A percentile compares a stretch with the other conserved stretches of the same genome.
Evolutionary conservation across 2,113 vertebrate species (phyloP).

Genomic region (Hirundichthys speculiger): DNA sequence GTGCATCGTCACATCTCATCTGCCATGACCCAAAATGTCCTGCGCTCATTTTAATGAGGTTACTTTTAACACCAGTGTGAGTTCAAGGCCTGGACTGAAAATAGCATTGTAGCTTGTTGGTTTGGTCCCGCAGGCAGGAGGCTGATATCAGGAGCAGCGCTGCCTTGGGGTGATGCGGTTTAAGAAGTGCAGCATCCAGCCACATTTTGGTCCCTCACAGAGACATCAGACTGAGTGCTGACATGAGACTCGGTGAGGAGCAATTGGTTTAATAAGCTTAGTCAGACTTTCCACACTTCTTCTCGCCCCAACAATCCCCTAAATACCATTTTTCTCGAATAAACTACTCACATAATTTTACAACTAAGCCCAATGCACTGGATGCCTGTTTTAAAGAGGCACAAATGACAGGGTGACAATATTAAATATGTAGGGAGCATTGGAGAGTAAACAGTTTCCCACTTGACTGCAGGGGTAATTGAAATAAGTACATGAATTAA

Average conservation of each 20-base stretch:
- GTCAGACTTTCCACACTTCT: constrained; percentile 17
- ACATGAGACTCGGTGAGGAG: constrained; percentile 34
- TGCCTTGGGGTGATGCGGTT: constrained; percentile 2
- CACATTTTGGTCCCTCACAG: constrained; percentile 1
- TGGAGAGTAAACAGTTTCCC: constrained; percentile 55
- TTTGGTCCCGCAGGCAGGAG: constrained; percentile 2
- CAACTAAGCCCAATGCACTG: constrained; percentile 26
- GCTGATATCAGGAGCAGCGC: constrained; percentile 8
- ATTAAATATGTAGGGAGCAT: constrained; percentile 55
- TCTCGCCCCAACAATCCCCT: constrained; percentile 1
- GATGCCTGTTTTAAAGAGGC: constrained; percentile 41
- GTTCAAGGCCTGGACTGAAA: constrained; percentile 35
- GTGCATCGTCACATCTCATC: constrained; percentile 41
- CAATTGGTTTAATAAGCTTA: constrained; percentile 45
- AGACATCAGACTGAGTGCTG: constrained; percentile 22
- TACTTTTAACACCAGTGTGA: constrained; percentile 14
- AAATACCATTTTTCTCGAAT: constrained; percentile 37
- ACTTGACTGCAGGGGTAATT: constrained; percentile 50
- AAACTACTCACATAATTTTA: constrained; percentile 40
- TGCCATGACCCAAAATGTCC: constrained; percentile 7
- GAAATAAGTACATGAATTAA: constrained; percentile 57
- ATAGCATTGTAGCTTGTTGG: constrained; percentile 14
- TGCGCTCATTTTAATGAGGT: constrained; percentile 36
- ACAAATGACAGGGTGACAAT: constrained; percentile 55
- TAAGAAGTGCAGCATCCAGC: constrained; percentile 22